These are phyloP conservation scores for Carpatolechia fugitivella DNA, from an alignment of 2,888 invertebrate species.

Conservation along the genomic window DNA sequence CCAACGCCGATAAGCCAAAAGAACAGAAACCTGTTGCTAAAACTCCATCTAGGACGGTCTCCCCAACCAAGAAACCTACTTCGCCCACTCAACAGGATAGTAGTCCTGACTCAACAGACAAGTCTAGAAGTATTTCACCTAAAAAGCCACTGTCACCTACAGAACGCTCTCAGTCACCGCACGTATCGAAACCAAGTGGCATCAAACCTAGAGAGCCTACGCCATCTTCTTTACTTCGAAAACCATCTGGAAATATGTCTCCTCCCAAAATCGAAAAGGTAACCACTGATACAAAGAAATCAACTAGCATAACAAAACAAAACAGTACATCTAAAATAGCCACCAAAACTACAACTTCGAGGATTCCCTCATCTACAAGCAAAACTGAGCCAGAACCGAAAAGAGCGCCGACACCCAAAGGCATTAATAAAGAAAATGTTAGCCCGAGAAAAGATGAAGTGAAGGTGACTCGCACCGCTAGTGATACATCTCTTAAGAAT, in stretches of 20 bases:
- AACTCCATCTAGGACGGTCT: conserved; percentile 50
- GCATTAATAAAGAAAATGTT: conserved; percentile 49
- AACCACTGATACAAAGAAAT: conserved; percentile 49
- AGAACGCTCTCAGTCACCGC: conserved; percentile 62
- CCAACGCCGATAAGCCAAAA: conserved; percentile 37
- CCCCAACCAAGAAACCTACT: conserved; percentile 54
- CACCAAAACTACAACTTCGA: conserved; percentile 38
- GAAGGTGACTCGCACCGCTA: conserved; percentile 77
- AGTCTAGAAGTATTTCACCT: conserved; percentile 60
- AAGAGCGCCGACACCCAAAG: conserved; percentile 53
- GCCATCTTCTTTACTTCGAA: conserved; percentile 42
- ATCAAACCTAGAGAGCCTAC: conserved; percentile 53
- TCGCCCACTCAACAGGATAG: conserved; percentile 37
- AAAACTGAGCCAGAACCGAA: conserved; percentile 55
- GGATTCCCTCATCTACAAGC: conserved; percentile 31
- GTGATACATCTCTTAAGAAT: conserved; percentile 77
- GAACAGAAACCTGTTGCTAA: conserved; percentile 43
- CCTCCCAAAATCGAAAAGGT: conserved; percentile 52
- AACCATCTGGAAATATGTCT: conserved; percentile 45
- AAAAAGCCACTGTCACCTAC: conserved; percentile 48
- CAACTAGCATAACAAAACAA: conserved; percentile 46
- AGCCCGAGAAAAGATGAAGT: conserved; percentile 61
- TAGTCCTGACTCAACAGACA: conserved; percentile 41
- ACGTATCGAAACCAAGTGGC: conserved; percentile 49
- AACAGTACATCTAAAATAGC: conserved; percentile 43